Base-by-base conservation (phyloP, 1,140 invertebrate genomes). In the Sarcophaga peregrina region DNA sequence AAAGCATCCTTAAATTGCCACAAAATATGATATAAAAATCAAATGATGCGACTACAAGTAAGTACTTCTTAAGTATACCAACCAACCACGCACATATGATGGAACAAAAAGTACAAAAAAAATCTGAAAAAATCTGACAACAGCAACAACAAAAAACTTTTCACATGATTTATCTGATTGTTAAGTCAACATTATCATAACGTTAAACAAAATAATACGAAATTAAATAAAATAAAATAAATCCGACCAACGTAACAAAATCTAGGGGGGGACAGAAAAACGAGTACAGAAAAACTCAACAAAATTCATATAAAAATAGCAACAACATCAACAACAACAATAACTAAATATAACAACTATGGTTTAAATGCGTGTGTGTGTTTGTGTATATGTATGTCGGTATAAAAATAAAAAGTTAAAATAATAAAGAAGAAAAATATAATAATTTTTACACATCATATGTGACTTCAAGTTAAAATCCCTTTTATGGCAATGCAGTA, bases 371-470 rank as follows among this genome's bases (percentile, higher is more conserved):
- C 3, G 8, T 17, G 20, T 17, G 20, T 62, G 15, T 17, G 20
- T 17, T 5, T 54, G 15, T 54, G 52, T 54, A 54, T 54, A 15
- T 54, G 52, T 54, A 15, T 54, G 52, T 54, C 15, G 52, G 10
- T 54, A 47, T 15, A 50, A 50, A 76, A 76, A 76, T 50, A 76
- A 50, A 48, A 76, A 76, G 75, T 76, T 76, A 13, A 76, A 76
- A 76, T 76, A 76, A 76, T 76, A 76, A 50, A 76, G 48, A n/a
- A n/a, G n/a, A 76, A 48, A 20, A 48, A 50, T 76, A 76, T 76
- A 76, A 76, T 76, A 76, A 76, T 76, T 76, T 76, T 76, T 76
- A 76, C 75, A 76, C 75, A 76, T 76, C 75, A 76, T 76, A 76
- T 76, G 75, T 76, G 75, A 76, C 75, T 76, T 76, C 75, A 76